Percentiles rank a stretch among this genome's conserved stretches.
These are phyloP conservation scores for Mesoligia furuncula DNA, from an alignment of 2,888 invertebrate genomes.

Conservation along the genomic window DNA sequence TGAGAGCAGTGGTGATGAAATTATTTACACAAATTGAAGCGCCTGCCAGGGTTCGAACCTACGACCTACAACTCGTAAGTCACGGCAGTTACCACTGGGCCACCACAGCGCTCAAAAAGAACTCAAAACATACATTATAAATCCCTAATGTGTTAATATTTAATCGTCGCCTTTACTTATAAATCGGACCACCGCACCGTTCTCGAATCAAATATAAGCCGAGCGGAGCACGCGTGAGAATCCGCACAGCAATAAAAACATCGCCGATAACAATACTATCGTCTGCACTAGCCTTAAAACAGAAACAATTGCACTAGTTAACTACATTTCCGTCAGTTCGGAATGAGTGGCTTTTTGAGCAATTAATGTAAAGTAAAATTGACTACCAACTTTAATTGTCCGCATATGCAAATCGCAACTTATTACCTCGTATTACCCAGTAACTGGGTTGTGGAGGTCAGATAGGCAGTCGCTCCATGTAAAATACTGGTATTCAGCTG, in stretches of 20 bases:
- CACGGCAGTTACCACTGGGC: not conserved
- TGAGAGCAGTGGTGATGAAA: too few relatives aligned
- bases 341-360: not conserved
- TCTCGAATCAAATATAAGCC: conserved; percentile 48
- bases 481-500: too few relatives aligned
- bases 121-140: not conserved
- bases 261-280: conserved; percentile 54
- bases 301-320: conserved; percentile 2
- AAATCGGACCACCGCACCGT: conserved; percentile 12
- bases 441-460: too few relatives aligned
- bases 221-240: conserved; percentile 59
- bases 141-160: too few relatives aligned
- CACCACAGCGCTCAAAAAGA: not conserved
- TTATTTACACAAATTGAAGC: too few relatives aligned
- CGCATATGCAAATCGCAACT: too few relatives aligned
- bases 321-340: not conserved
- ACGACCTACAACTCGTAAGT: not conserved
- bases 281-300: not conserved
- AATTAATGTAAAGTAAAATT: too few relatives aligned
- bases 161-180: not conserved
- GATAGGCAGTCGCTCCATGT: too few relatives aligned
- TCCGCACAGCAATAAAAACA: conserved; percentile 52
- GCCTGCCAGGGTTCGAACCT: not conserved
- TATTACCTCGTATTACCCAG: too few relatives aligned
- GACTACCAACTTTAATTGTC: too few relatives aligned